Conservation (phyloP, 2,113 vertebrate species). For the Pycnonotus jocosus region DNA sequence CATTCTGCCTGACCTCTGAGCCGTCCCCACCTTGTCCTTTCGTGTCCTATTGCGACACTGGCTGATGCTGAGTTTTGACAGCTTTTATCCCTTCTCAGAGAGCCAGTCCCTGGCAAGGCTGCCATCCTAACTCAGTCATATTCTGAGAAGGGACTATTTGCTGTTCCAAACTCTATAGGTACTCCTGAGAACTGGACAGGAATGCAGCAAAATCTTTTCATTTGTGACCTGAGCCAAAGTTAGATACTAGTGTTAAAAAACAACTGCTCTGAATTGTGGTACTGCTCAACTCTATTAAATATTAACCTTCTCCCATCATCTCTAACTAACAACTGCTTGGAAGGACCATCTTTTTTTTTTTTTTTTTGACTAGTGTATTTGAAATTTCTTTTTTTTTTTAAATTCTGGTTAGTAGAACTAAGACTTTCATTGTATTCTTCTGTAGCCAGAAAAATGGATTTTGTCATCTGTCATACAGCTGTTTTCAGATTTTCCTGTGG, state of each 20-base stretch:
- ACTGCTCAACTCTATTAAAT: neutral
- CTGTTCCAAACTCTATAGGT: neutral
- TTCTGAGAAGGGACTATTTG: neutral
- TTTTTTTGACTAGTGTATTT: neutral
- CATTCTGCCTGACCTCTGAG: no score
- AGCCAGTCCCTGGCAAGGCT: neutral
- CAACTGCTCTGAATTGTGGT: neutral
- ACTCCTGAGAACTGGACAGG: neutral
- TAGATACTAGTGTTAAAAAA: neutral
- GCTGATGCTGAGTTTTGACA: neutral
- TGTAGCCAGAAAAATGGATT: conserved; percentile 43
- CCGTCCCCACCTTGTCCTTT: no score
- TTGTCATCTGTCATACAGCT: neutral
- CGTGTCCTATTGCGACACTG: no score
- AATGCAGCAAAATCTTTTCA: neutral
- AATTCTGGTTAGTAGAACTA: neutral
- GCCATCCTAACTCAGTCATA: neutral
- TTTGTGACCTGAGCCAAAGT: neutral
- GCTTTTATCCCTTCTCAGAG: neutral
- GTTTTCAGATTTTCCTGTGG: conserved; percentile 36
- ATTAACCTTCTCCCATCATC: neutral
- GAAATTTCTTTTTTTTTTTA: neutral
- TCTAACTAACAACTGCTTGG: neutral
- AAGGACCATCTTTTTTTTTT: neutral
- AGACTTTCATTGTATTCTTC: neutral